Evolutionary conservation across 2,888 invertebrate species (phyloP).

Genomic region (Synergus itoensis): DNA sequence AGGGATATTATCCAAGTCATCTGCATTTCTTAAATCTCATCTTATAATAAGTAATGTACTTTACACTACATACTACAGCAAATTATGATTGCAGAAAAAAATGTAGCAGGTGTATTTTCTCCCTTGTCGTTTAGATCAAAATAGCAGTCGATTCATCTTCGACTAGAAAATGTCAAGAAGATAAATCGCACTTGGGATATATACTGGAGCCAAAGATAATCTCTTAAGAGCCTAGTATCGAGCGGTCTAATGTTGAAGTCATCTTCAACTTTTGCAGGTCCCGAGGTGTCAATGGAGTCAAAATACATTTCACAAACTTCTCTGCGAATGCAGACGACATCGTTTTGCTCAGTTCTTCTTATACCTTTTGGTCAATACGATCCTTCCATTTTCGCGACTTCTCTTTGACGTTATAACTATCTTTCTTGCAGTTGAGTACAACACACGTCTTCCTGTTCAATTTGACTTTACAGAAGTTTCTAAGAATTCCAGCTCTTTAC

Average conservation of each 20-base stretch:
- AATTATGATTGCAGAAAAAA: background rate
- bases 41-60: no score
- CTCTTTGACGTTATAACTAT: background rate
- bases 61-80: background rate
- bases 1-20: no score
- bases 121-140: conserved; percentile 16
- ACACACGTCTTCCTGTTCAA: conserved; percentile 6
- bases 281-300: conserved; percentile 13
- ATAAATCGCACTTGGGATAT: conserved; percentile 19
- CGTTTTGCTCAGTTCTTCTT: conserved; percentile 1
- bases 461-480: conserved; percentile 26
- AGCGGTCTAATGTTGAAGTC: background rate
- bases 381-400: conserved; percentile 5
- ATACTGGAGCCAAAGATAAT: conserved; percentile 25
- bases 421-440: background rate
- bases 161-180: conserved; percentile 10
- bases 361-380: conserved; percentile 3
- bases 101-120: background rate
- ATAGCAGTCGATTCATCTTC: conserved; percentile 20
- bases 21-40: no score
- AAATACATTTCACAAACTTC: background rate
- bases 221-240: conserved; percentile 30
- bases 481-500: conserved; percentile 6
- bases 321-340: background rate
- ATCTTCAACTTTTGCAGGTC: conserved; percentile 5